Evolutionary conservation across 2,888 invertebrate species (phyloP), one percentile per base, ranked within the genome.

Genomic region (Emesis furor): DNA sequence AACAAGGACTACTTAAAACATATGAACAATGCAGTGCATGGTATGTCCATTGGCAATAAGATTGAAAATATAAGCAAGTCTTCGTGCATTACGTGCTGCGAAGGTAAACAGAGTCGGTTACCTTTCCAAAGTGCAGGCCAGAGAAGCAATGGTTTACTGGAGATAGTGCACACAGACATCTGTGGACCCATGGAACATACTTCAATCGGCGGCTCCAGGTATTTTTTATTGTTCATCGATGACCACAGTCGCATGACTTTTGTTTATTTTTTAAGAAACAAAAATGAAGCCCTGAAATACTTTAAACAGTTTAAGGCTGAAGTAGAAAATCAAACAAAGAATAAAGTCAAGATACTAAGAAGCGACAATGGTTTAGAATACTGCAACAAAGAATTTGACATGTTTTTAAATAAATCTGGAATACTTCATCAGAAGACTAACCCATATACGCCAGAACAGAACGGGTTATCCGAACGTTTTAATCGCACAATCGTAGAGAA

Each of bases 221-320:
- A 59, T 17, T 59, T 59, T 8, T 59, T 92, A 3, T 83, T 87
- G n/a, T 92, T 92, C 76, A 82, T 91, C 24, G 92, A 92, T 77
- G 91, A 92, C 76, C 89, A 76, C 69, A 90, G 65, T 17, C 67
- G 83, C 4, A 83, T 79, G 78, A 79, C 80, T 1, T 81, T 77
- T 39, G 73, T 86, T 73, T 92, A 91, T 80, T 89, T 91, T 82
- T 30, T 92, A n/a, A 92, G 90, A 81, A 79, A 79, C 8, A 93
- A 92, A 76, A 59, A 59, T 17, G 59, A 59, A 17, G 59, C 59
- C 24, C 2, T 59, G 59, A 59, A 59, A 24, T 17, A 8, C 5
- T 59, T 59, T 7, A 59, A 17, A 17, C 17, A 17, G 17, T 59
- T 59, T 17, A 59, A 91, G 81, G 65, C 24, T 35, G 55, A 89